A percentile compares a stretch with the other conserved stretches of the same genome.
Evolutionary conservation across 2,797 vertebrate species (phyloP).

Genomic region (Siniperca undulata): DNA sequence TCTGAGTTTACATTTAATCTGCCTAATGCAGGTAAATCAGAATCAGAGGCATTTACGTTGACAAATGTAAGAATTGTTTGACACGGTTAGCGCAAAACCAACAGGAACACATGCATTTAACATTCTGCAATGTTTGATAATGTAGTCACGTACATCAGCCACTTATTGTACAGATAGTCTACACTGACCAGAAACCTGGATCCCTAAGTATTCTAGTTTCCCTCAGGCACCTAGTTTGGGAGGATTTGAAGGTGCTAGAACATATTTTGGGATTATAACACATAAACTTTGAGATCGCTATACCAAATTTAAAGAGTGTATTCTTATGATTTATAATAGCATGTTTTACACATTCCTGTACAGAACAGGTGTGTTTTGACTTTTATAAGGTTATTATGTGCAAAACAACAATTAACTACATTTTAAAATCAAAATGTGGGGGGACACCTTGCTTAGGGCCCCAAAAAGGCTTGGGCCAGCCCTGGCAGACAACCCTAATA

Average conservation of each 20-base stretch:
- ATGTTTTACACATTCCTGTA: not conserved
- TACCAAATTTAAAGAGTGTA: not conserved
- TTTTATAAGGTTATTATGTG: not conserved
- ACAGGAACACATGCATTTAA: not conserved
- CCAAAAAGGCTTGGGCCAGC: not conserved
- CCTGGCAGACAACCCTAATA: slow-evolving; percentile 4
- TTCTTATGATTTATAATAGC: no score
- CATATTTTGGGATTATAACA: not conserved
- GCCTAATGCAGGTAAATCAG: slow-evolving; percentile 42
- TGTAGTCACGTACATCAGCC: not conserved
- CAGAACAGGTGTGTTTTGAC: not conserved
- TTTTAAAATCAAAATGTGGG: not conserved
- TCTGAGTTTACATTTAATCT: not conserved
- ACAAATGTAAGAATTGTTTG: slow-evolving; percentile 2
- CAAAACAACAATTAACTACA: no score
- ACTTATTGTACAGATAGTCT: not conserved
- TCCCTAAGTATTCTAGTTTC: not conserved
- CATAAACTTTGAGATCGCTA: not conserved
- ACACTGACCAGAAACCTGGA: not conserved
- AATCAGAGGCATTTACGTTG: not conserved
- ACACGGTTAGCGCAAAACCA: not conserved
- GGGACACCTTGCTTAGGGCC: not conserved
- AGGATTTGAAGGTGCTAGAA: not conserved
- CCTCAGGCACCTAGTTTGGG: no score
- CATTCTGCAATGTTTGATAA: no score